Conservation (phyloP, 64 coral and sea anemone genomes). For the Pocillopora verrucosa region DNA sequence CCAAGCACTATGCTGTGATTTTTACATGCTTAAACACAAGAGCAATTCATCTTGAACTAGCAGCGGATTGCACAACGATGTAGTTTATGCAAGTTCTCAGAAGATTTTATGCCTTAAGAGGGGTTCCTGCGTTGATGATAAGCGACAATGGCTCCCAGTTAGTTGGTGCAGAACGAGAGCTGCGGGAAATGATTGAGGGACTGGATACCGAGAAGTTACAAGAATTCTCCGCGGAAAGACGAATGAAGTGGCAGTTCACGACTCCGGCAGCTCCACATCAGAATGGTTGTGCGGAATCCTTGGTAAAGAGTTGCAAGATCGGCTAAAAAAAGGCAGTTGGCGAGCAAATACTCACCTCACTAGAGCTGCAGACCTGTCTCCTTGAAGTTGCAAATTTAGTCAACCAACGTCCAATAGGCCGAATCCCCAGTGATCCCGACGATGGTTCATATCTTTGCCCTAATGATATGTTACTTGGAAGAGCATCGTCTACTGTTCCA, state of each 20-base stretch:
- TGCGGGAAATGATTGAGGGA: slow-evolving; percentile 48
- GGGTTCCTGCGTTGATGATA: slow-evolving; percentile 2
- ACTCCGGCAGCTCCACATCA: slow-evolving; percentile 48
- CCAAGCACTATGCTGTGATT: slow-evolving; percentile 56
- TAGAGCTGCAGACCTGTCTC: slow-evolving; percentile 58
- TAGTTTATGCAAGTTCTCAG: slow-evolving; percentile 51
- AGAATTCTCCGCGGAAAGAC: slow-evolving; percentile 32
- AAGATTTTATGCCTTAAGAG: slow-evolving; percentile 27
- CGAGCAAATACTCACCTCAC: background rate
- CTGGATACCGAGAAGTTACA: background rate
- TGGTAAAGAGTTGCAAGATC: slow-evolving; percentile 44
- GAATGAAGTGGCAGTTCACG: slow-evolving; percentile 36
- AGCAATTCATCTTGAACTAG: slow-evolving; percentile 54
- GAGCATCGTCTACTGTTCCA: slow-evolving; percentile 29
- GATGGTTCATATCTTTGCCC: slow-evolving; percentile 44
- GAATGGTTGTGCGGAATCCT: slow-evolving; percentile 57
- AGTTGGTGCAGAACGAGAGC: slow-evolving; percentile 43
- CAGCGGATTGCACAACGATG: slow-evolving; percentile 5
- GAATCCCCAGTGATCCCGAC: slow-evolving; percentile 51
- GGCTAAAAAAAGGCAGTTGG: slow-evolving; percentile 59
- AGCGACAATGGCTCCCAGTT: slow-evolving; percentile 61
- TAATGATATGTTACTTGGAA: slow-evolving; percentile 56
- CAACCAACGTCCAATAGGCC: slow-evolving; percentile 63
- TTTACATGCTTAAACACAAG: slow-evolving; percentile 64
- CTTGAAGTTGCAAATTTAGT: slow-evolving; percentile 59